phyloP scores from a whole-genome alignment of 2,113 vertebrate species.

The Corvus moneduloides region DNA sequence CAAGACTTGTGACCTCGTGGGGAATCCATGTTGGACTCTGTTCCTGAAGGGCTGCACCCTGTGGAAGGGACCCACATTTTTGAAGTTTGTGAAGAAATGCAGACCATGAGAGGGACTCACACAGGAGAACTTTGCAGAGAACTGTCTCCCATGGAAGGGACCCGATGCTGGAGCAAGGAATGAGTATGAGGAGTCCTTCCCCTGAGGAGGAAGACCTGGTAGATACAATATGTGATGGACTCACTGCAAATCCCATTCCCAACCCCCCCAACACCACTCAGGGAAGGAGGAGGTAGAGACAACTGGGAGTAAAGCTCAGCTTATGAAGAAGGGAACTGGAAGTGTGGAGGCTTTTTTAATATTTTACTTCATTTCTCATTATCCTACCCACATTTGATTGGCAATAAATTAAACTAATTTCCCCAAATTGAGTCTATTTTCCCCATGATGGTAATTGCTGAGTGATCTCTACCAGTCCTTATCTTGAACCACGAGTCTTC shows the following conservation, averaged over 20 bases:
- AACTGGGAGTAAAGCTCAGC: not conserved
- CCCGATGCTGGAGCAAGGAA: not conserved
- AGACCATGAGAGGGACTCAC: not conserved
- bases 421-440: not conserved
- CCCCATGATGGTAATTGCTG: not conserved
- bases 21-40: not conserved
- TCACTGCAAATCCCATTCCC: not conserved
- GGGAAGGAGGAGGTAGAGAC: not conserved
- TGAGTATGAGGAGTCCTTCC: not conserved
- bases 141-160: not conserved
- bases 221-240: not conserved
- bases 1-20: not conserved
- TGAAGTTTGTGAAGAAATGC: not conserved
- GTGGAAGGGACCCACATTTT: accelerated
- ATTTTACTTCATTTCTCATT: not conserved
- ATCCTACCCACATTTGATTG: not conserved
- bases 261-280: not conserved
- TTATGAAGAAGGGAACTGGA: not conserved
- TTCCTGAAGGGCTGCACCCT: not conserved
- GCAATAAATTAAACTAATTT: not conserved
- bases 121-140: not conserved
- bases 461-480: not conserved
- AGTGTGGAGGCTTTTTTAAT: not conserved
- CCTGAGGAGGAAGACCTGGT: not conserved
- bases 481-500: not conserved